Conservation (phyloP, 2,888 invertebrate species). For the Dorcus parallelipipedus region DNA sequence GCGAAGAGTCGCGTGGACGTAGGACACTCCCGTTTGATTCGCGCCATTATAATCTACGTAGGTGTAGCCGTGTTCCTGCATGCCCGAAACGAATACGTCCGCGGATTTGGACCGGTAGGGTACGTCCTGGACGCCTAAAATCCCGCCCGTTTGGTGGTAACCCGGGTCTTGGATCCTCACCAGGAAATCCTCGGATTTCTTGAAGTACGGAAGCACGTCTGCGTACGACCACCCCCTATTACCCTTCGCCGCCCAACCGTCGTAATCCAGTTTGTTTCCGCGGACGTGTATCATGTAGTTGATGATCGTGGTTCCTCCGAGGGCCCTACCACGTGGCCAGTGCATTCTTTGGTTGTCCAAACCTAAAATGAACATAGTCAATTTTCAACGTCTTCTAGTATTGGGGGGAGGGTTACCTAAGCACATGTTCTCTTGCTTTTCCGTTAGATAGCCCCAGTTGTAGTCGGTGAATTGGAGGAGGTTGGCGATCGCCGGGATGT, state of each 20-base stretch:
- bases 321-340: conserved; percentile 58
- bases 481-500: conserved; percentile 50
- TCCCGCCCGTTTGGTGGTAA: conserved; percentile 61
- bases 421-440: conserved; percentile 27
- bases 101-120: conserved; percentile 50
- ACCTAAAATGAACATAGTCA: not conserved
- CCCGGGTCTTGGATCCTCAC: conserved; percentile 43
- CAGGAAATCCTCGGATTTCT: conserved; percentile 48
- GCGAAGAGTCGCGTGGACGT: conserved; percentile 49
- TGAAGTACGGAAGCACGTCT: conserved; percentile 52
- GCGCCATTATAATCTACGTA: conserved; percentile 49
- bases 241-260: conserved; percentile 64
- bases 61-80: conserved; percentile 47
- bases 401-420: conserved; percentile 1
- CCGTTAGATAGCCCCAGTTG: conserved; percentile 58
- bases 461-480: conserved; percentile 52
- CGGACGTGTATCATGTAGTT: conserved; percentile 73
- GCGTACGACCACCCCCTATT: conserved; percentile 68
- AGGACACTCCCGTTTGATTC: conserved; percentile 46
- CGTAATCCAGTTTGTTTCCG: conserved; percentile 66
- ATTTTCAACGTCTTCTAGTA: too few relatives aligned
- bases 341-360: conserved; percentile 38
- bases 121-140: conserved; percentile 57
- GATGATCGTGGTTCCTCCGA: conserved; percentile 60
- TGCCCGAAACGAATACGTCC: conserved; percentile 42